phyloP scores from a whole-genome alignment of 2,113 vertebrate genomes.

The Recurvirostra avosetta region DNA sequence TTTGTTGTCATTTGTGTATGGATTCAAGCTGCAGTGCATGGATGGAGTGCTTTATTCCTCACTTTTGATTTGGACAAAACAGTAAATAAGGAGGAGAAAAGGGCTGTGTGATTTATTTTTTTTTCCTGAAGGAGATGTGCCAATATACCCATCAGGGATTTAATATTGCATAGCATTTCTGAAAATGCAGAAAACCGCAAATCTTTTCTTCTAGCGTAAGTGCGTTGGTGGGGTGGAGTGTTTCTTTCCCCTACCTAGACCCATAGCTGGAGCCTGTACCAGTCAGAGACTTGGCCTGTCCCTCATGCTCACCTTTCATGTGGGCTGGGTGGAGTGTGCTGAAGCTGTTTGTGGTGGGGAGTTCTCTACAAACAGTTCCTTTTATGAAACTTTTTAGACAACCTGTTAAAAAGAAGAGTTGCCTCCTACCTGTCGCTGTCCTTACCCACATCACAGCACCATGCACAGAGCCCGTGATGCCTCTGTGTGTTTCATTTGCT shows the following conservation, averaged over 20 bases:
- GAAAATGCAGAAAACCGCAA: background rate
- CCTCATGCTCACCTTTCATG: background rate
- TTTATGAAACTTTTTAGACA: background rate
- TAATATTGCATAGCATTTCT: background rate
- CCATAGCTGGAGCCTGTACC: background rate
- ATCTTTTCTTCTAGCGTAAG: background rate
- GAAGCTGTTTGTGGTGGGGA: background rate
- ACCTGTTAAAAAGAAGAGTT: background rate
- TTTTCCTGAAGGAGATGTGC: background rate
- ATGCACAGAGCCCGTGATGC: fast-evolving
- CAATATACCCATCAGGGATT: background rate
- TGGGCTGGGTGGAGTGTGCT: background rate
- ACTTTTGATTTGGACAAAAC: background rate
- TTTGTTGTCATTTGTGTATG: background rate
- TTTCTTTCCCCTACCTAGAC: background rate
- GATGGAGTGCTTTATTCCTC: background rate
- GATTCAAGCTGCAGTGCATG: background rate
- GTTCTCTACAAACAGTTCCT: background rate
- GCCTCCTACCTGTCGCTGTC: background rate
- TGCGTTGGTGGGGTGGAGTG: background rate
- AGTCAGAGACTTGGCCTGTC: background rate
- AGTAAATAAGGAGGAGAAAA: background rate
- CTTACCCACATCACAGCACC: background rate
- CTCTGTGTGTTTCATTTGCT: background rate
- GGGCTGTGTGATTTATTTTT: background rate